Evolutionary conservation across 1,140 invertebrate species (phyloP), one percentile per base, ranked within the genome.

Genomic region (Eumeta japonica): DNA sequence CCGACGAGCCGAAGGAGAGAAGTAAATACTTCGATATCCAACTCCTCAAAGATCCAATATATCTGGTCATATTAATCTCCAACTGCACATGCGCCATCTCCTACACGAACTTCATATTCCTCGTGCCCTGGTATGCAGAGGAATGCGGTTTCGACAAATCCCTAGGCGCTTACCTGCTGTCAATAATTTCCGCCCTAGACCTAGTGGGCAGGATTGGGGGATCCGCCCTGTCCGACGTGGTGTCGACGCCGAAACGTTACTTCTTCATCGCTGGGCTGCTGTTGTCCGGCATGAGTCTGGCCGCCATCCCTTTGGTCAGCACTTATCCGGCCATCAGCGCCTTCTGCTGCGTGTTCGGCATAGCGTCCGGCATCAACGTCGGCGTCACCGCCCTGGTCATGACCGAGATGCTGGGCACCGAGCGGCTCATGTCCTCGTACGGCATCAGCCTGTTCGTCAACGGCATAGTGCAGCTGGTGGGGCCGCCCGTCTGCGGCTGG

Each of bases 361-460:
- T 92, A 2, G 83, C 87, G 5, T 90, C 89, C 0, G 89, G 89
- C n/a, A 81, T 85, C n/a, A 91, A 90, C 55, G 86, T 90, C 0
- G 89, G 89, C 10, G 83, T 91, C 1, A 90, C 88, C 1, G 88
- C 89, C 2, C 83, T 91, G 16, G 87, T 90, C 0, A 89, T 91
- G 86, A 87, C 88, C 0, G 88, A 91, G 60, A 85, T 90, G 82
- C 57, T 92, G 1, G 89, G 89, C 1, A 83, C 84, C 1, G 89
- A 92, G 46, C 76, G 86, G n/a, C 57, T 92, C 2, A 88, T 88
- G 35, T 89, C 87, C 0, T 89, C 88, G 0, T 92, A 90, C 50
- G 89, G 89, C 3, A 89, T 92, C 16, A 89, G 87, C 39, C 68
- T 92, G 3, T 91, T 91, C 50, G 80, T 90, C 3, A 91, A 90